Evolutionary conservation across 2,113 vertebrate species (phyloP).

Genomic region (Ceratotherium simum): DNA sequence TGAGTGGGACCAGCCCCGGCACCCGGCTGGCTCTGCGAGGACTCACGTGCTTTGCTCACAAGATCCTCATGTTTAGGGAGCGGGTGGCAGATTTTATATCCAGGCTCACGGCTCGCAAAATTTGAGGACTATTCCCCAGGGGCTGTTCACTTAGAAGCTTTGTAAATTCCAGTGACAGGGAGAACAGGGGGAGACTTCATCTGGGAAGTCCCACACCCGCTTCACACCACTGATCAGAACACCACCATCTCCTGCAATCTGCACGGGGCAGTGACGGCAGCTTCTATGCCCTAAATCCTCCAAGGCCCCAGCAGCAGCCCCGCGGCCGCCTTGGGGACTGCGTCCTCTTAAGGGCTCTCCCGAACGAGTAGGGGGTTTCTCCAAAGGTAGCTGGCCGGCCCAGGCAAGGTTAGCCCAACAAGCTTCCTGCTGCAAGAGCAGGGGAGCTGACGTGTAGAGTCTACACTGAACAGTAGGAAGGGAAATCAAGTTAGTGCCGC

Average conservation of each 20-base stretch:
- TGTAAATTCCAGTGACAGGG: slow-evolving; percentile 82
- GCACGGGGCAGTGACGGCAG: slow-evolving; percentile 71
- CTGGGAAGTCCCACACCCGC: slow-evolving; percentile 76
- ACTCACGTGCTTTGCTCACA: slow-evolving; percentile 54
- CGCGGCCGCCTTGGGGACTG: slow-evolving; percentile 70
- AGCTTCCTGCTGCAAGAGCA: slow-evolving; percentile 68
- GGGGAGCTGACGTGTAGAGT: slow-evolving; percentile 63
- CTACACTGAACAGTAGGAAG: slow-evolving; percentile 40
- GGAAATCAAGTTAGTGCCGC: slow-evolving; percentile 68
- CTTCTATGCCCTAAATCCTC: slow-evolving; percentile 51
- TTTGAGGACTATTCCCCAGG: slow-evolving; percentile 81
- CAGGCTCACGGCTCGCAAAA: slow-evolving; percentile 85
- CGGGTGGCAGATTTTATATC: slow-evolving; percentile 66
- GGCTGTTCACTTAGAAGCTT: slow-evolving; percentile 79
- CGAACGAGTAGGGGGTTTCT: slow-evolving; percentile 69
- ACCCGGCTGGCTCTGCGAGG: background rate
- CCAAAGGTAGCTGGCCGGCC: slow-evolving; percentile 76
- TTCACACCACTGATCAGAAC: slow-evolving; percentile 79
- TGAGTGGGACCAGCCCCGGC: slow-evolving; percentile 6
- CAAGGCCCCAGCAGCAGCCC: slow-evolving; percentile 71
- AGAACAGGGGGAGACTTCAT: slow-evolving; percentile 73
- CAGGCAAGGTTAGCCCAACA: slow-evolving; percentile 74
- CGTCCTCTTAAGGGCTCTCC: slow-evolving; percentile 75
- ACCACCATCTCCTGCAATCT: slow-evolving; percentile 75
- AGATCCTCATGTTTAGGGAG: slow-evolving; percentile 54